Base-by-base conservation (phyloP, 2,113 vertebrate genomes). In the Balaenoptera acutorostrata region DNA sequence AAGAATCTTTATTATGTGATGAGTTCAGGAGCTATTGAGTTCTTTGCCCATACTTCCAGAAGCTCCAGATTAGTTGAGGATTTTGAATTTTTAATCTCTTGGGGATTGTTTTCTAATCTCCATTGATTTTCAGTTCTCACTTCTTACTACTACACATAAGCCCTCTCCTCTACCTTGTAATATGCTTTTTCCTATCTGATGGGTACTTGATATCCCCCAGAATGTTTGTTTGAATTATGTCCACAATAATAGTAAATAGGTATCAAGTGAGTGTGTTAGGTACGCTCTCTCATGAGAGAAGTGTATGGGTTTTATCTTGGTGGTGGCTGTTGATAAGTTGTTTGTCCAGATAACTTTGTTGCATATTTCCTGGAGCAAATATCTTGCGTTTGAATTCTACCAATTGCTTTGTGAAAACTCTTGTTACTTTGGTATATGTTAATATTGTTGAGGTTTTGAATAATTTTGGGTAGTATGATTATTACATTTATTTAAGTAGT, bases 341-440 rank as follows among this genome's bases (percentile, higher is more conserved):
- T 84, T 96, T 95, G 64, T 66, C 21, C 20, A 87, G 27, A 68
- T 88, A 68, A 7, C 23, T 52, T 78, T 75, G 29, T 96, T 95
- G 44, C 0, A 20, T 96, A 33, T 95, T 91, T 96, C 13, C 25
- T 68, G 27, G 15, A 69, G 14, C 39, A 93, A 41, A 23, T 93
- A 64, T 55, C 29, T 94, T 97, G 91, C 12, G n/a, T 75, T 75
- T 80, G 74, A 96, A 75, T 91, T 94, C 36, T 94, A 41, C 64
- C 29, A 81, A 14, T 78, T 72, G n/a, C 29, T 87, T 93, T 95
- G 64, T 93, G 61, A 91, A 97, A 96, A 88, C 31, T 82, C 20
- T 82, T 82, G 20, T 78, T 97, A 57, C 69, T 97, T 97, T 86
- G 75, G n/a, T 25, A 72, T 20, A 6, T 93, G 17, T 92, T 98